Percentiles rank a stretch among this genome's conserved stretches.
phyloP scores from a whole-genome alignment of 2,888 invertebrate species.

The Erebia aethiops region DNA sequence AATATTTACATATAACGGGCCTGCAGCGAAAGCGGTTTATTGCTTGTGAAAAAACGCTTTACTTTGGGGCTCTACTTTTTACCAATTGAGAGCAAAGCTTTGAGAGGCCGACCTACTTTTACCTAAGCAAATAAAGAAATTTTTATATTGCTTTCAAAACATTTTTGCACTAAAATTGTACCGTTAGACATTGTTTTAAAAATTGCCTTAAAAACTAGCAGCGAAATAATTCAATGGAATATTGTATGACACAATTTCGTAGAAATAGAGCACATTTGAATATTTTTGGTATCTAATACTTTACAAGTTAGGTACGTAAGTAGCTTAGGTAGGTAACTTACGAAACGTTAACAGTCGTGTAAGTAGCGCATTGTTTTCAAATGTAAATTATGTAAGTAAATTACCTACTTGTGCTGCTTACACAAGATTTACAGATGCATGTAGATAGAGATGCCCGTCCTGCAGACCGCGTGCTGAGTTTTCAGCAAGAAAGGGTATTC shows the following conservation, averaged over 20 bases:
- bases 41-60: slow-evolving; percentile 49
- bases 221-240: background rate
- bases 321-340: too few species aligned
- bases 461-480: too few species aligned
- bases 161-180: slow-evolving; percentile 47
- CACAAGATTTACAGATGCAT: too few species aligned
- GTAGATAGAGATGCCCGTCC: too few species aligned
- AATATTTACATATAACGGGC: slow-evolving; percentile 63
- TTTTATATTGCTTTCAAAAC: slow-evolving; percentile 50
- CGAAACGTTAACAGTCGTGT: too few species aligned
- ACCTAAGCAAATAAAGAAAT: slow-evolving; percentile 72
- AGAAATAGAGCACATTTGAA: background rate
- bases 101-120: slow-evolving; percentile 52
- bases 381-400: too few species aligned
- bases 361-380: too few species aligned
- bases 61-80: slow-evolving; percentile 76
- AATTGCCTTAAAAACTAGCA: background rate
- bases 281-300: background rate
- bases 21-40: slow-evolving; percentile 53
- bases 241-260: background rate
- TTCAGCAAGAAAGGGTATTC: too few species aligned
- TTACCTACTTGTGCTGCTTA: too few species aligned
- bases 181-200: slow-evolving; percentile 37
- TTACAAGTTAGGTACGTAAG: too few species aligned
- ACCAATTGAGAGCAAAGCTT: slow-evolving; percentile 65